Evolutionary conservation across 2,797 vertebrate species (phyloP).

Genomic region (Acrossocheilus fasciatus): DNA sequence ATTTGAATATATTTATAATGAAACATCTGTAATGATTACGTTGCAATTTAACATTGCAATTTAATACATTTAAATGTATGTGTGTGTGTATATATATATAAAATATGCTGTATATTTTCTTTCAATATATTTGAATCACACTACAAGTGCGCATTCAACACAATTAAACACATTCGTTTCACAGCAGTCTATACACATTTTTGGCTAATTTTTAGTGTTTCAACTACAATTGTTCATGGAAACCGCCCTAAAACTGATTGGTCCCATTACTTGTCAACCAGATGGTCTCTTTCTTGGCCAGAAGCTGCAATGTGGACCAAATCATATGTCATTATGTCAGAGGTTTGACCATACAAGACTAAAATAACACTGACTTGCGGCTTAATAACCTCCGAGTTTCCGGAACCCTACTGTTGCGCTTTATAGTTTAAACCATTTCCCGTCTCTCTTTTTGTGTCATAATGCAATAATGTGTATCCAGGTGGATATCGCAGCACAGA

Average conservation of each 20-base stretch:
- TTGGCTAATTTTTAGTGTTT: background rate
- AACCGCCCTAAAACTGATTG: background rate
- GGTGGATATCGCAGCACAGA: conserved; percentile 91
- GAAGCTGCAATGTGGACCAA: background rate
- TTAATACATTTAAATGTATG: too few relatives aligned
- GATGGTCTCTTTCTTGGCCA: background rate
- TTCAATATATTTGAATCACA: background rate
- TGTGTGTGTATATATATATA: background rate
- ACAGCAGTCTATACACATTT: background rate
- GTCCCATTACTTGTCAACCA: background rate
- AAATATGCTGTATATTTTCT: background rate
- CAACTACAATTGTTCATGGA: background rate
- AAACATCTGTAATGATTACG: too few relatives aligned
- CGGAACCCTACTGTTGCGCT: background rate
- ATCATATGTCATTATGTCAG: background rate
- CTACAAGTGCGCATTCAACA: background rate
- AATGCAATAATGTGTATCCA: conserved; percentile 8
- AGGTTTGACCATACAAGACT: background rate
- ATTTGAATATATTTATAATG: background rate
- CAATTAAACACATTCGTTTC: background rate
- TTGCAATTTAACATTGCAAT: too few relatives aligned
- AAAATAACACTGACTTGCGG: background rate
- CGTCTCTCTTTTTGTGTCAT: background rate
- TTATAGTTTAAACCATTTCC: background rate
- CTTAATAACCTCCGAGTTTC: background rate